These are phyloP conservation scores for Anolis carolinensis DNA, from an alignment of 2,113 vertebrate species.

Conservation along the genomic window DNA sequence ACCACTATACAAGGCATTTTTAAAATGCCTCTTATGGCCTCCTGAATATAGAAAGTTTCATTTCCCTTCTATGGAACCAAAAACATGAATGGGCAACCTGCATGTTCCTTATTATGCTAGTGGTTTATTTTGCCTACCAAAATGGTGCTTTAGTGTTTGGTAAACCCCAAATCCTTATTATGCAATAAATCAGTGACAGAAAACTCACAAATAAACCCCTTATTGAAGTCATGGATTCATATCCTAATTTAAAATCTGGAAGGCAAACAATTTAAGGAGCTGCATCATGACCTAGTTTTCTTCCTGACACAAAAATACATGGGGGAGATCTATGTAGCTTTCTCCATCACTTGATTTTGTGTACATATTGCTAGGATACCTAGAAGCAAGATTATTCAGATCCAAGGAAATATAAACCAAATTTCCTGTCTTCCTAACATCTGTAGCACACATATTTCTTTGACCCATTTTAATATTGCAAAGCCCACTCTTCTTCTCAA, in stretches of 20 bases:
- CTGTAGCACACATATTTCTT: neutral
- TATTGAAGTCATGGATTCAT: neutral
- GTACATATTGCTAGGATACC: neutral
- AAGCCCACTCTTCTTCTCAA: no score
- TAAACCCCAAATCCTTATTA: neutral
- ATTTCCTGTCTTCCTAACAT: neutral
- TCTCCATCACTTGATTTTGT: neutral
- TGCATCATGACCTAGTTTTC: conserved; percentile 5
- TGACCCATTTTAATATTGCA: neutral
- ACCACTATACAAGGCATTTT: neutral
- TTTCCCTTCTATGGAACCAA: neutral
- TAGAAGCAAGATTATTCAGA: neutral
- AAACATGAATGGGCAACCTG: no score
- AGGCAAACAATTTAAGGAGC: neutral
- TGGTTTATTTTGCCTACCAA: neutral
- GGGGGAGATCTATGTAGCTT: neutral
- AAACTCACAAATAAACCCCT: neutral
- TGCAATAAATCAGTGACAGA: neutral
- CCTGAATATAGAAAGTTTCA: neutral
- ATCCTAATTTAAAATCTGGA: neutral
- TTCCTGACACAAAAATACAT: neutral
- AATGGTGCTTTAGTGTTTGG: neutral
- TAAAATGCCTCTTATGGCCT: neutral
- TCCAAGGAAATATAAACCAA: neutral
- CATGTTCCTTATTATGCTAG: neutral